Base-by-base conservation (phyloP, 2,888 invertebrate genomes). In the Cylloceria caligata region DNA sequence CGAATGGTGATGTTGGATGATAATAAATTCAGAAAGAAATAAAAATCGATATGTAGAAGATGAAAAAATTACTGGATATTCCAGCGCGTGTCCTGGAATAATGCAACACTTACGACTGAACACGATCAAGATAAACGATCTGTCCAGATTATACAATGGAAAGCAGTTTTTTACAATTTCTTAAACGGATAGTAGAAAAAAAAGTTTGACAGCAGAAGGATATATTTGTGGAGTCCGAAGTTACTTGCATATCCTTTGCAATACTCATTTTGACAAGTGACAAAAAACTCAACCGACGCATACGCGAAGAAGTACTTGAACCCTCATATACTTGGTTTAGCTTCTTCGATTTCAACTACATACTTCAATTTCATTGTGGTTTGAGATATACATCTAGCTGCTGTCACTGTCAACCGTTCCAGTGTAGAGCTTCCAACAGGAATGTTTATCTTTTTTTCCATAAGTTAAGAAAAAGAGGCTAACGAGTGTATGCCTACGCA, bases 401-500 rank as follows among this genome's bases (percentile, higher is more conserved):
- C 76, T 68, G 36, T 42, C 67, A 67, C 19, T 60, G 71, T 34
- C 74, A n/a, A 42, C 60, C 42, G 52, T 39, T 19, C 39, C 13
- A 60, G 27, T 3, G n/a, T 39, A 5, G 55, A 3, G 2, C 36
- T 19, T 45, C 67, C 68, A 16, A 24, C 36, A 19, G 62, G 47
- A 34, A n/a, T 45, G 42, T 72, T 73, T 42, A 36, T 57, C 21
- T 42, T 55, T 68, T 65, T 72, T 67, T 68, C 11, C 39, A 21
- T n/a, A 19, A 52, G 16, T 24, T 36, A n/a, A 30, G 55, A 60
- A 72, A 77, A 78, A 62, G 60, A 21, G 75, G 72, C 82, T 80
- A 76, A 83, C 82, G 82, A 83, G 75, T 68, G 55, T 49, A 36
- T 55, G 68, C 47, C 45, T 34, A 16, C 42, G 39, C 69, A 84